These are phyloP conservation scores for Clarias macrocephalus DNA, from an alignment of 2,113 vertebrate genomes.

Conservation along the genomic window DNA sequence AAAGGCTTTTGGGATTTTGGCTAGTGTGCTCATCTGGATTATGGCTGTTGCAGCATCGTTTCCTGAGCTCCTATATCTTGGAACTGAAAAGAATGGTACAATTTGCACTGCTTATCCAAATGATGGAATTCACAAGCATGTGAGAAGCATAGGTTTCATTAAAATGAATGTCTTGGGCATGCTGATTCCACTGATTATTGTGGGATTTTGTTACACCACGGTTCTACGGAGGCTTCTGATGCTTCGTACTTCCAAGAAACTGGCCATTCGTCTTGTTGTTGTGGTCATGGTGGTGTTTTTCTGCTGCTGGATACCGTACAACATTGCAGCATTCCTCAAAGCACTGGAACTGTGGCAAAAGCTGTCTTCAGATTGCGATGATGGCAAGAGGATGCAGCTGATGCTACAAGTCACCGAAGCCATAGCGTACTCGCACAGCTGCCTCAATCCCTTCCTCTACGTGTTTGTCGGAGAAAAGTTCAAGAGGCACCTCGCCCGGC, in stretches of 20 bases:
- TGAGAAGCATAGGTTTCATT: slow-evolving; percentile 45
- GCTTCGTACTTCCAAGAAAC: slow-evolving; percentile 60
- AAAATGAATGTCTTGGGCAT: slow-evolving; percentile 73
- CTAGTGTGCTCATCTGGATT: slow-evolving; percentile 75
- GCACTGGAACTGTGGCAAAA: slow-evolving; percentile 33
- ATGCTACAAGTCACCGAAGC: slow-evolving; percentile 65
- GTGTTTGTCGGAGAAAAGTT: slow-evolving; percentile 75
- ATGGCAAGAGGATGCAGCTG: slow-evolving; percentile 57
- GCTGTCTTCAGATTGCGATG: slow-evolving; percentile 25
- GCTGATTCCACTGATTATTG: slow-evolving; percentile 61
- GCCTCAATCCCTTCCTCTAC: slow-evolving; percentile 74
- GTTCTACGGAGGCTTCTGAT: slow-evolving; percentile 63
- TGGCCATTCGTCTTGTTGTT: slow-evolving; percentile 65
- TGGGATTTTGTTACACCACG: slow-evolving; percentile 69
- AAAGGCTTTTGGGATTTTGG: slow-evolving; percentile 67
- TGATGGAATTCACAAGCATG: fast-evolving
- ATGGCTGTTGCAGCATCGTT: slow-evolving; percentile 71
- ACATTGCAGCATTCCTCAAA: slow-evolving; percentile 59
- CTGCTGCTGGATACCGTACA: slow-evolving; percentile 74
- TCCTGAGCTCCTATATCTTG: slow-evolving; percentile 70
- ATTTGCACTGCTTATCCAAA: slow-evolving; percentile 7
- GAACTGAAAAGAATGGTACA: fast-evolving
- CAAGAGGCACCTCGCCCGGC: slow-evolving; percentile 62
- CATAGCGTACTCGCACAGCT: slow-evolving; percentile 72
- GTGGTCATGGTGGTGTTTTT: slow-evolving; percentile 68